Percentiles rank a stretch among this genome's conserved stretches.
Conservation (phyloP, 1,140 invertebrate genomes). For the Acromyrmex charruanus region DNA sequence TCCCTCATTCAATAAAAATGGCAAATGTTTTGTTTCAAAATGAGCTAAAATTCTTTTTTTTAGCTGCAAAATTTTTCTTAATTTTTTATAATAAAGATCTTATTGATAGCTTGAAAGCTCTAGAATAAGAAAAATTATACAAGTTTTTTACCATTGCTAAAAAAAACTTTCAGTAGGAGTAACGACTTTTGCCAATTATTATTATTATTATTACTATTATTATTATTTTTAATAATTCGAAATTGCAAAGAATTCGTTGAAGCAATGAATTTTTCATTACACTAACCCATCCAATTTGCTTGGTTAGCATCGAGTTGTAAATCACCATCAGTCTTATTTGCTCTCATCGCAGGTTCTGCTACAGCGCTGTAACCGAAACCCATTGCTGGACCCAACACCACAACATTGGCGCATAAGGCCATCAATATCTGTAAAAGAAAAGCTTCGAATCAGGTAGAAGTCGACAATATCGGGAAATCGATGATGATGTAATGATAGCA, state of each 20-base stretch:
- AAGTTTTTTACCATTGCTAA: too few relatives aligned
- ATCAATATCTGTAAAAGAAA: conserved; percentile 80
- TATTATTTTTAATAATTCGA: neutral
- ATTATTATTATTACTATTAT: too few relatives aligned
- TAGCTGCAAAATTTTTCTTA: too few relatives aligned
- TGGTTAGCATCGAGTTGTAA: conserved; percentile 79
- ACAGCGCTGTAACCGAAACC: conserved; percentile 86
- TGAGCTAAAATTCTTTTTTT: too few relatives aligned
- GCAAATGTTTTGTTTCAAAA: too few relatives aligned
- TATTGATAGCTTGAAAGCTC: too few relatives aligned
- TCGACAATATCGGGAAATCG: neutral
- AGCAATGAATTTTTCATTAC: neutral
- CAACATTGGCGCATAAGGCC: conserved; percentile 82
- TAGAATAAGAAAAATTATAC: too few relatives aligned
- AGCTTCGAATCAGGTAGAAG: neutral
- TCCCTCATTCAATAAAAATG: too few relatives aligned
- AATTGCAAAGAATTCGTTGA: neutral
- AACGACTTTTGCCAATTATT: too few relatives aligned
- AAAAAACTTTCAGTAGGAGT: too few relatives aligned
- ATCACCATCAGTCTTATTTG: conserved; percentile 72
- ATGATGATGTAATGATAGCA: neutral
- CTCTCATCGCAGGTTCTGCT: conserved; percentile 78
- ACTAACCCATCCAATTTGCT: conserved; percentile 87
- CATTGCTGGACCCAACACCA: conserved; percentile 85
- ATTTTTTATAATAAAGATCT: too few relatives aligned